Percentiles rank a stretch among this genome's conserved stretches.
Evolutionary conservation across 2,888 invertebrate species (phyloP).

Genomic region (Clistopyga incitator): DNA sequence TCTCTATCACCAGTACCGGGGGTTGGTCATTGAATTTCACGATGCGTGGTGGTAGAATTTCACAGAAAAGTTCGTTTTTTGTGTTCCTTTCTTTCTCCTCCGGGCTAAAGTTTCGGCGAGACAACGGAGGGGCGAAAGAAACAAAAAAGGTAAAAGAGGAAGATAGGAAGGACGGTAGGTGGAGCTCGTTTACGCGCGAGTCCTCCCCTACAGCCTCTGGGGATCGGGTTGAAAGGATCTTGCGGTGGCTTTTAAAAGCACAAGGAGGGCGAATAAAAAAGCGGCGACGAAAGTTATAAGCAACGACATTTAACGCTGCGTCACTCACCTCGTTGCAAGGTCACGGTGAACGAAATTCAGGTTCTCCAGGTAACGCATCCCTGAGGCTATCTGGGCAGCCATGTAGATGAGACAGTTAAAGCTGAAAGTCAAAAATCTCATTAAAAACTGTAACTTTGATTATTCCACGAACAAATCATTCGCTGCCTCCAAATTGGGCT

Average conservation of each 20-base stretch:
- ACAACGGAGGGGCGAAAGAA: conserved; percentile 16
- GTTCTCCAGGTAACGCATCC: conserved; percentile 95
- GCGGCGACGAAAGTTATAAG: background rate
- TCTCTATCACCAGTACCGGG: conserved; percentile 4
- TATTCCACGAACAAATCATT: background rate
- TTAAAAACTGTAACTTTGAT: background rate
- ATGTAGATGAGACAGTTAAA: conserved; percentile 92
- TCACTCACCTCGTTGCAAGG: conserved; percentile 90
- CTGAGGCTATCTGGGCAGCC: conserved; percentile 94
- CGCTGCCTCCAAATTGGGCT: too few relatives aligned
- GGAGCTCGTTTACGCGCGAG: conserved; percentile 34
- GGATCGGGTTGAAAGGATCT: conserved; percentile 47
- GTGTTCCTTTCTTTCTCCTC: too few relatives aligned
- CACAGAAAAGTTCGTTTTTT: conserved; percentile 15
- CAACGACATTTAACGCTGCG: conserved; percentile 39
- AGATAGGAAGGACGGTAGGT: conserved; percentile 8
- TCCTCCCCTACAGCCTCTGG: conserved; percentile 23
- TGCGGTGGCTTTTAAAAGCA: conserved; percentile 34
- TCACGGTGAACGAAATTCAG: conserved; percentile 96
- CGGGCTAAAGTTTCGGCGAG: conserved; percentile 10
- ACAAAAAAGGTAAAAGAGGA: background rate
- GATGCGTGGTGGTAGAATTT: conserved; percentile 12
- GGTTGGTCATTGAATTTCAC: conserved; percentile 53
- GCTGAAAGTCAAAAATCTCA: conserved; percentile 83
- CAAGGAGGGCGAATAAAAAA: conserved; percentile 13